Percentiles rank a stretch among this genome's conserved stretches.
Evolutionary conservation across 2,797 vertebrate genomes (phyloP).

Genomic region (Crypturellus tataupa): DNA sequence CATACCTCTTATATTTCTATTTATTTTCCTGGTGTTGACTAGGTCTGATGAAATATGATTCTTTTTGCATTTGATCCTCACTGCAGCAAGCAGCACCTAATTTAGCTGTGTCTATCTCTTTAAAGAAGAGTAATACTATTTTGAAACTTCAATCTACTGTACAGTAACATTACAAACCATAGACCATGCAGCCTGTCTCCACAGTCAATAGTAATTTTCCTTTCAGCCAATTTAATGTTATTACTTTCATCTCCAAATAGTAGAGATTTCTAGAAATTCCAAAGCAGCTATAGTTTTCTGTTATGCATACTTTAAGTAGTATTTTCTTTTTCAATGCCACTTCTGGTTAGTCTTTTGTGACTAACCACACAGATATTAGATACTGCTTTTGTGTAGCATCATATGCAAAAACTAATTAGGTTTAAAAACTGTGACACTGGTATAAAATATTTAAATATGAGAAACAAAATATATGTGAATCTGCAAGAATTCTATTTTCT

Average conservation of each 20-base stretch:
- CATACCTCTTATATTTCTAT: constrained; percentile 86
- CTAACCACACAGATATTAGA: background rate
- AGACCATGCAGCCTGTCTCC: constrained; percentile 75
- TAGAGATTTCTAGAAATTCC: constrained; percentile 53
- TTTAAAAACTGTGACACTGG: constrained; percentile 28
- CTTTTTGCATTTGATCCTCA: constrained; percentile 85
- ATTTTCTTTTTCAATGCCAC: constrained; percentile 34
- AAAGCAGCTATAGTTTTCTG: constrained; percentile 51
- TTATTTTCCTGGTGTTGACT: constrained; percentile 87
- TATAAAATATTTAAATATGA: constrained; percentile 5
- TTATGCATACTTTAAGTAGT: constrained; percentile 48
- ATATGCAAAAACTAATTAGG: background rate
- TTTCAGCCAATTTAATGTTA: constrained; percentile 69
- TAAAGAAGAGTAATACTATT: constrained; percentile 86
- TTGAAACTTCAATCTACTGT: constrained; percentile 84
- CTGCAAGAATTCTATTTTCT: background rate
- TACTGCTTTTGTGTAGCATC: background rate
- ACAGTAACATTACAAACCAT: constrained; percentile 78
- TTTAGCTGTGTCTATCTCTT: constrained; percentile 84
- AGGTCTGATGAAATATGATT: constrained; percentile 85
- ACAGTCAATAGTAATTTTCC: constrained; percentile 80
- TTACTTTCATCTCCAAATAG: constrained; percentile 73
- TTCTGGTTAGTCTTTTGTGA: constrained; percentile 21
- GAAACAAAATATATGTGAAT: constrained; percentile 29
- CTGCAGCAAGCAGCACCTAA: constrained; percentile 82